phyloP scores from a whole-genome alignment of 2,797 vertebrate genomes.

The Propithecus perrieri region DNA sequence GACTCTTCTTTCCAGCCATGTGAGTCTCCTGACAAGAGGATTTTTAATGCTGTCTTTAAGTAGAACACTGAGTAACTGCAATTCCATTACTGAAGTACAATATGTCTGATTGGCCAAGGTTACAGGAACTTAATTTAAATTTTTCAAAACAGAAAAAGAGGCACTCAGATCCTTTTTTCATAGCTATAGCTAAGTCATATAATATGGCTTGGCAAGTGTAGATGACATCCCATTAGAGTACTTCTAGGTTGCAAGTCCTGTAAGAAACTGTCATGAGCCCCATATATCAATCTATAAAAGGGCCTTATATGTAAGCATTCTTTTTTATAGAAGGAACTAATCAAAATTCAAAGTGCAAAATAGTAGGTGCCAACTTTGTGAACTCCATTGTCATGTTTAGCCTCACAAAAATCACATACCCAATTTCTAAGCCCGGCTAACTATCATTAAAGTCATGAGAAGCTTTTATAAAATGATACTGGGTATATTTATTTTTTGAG shows the following conservation, averaged over 20 bases:
- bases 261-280: neutral
- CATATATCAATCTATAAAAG: neutral
- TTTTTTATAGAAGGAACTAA: slow-evolving; percentile 36
- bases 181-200: neutral
- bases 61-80: neutral
- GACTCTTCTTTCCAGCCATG: neutral
- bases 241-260: neutral
- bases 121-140: slow-evolving; percentile 49
- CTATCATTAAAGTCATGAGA: slow-evolving; percentile 43
- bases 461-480: slow-evolving; percentile 54
- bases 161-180: neutral
- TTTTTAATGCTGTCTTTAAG: slow-evolving; percentile 34
- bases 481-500: neutral
- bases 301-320: neutral
- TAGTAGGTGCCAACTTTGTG: neutral
- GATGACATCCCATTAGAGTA: neutral
- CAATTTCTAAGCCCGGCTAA: slow-evolving; percentile 17
- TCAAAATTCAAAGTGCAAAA: slow-evolving; percentile 48
- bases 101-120: neutral
- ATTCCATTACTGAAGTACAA: slow-evolving; percentile 18
- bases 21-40: slow-evolving; percentile 47
- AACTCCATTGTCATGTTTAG: neutral
- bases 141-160: neutral
- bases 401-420: neutral
- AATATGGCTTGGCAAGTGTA: neutral